Evolutionary conservation across 53 echinoderm and acorn worm genomes (phyloP).

Genomic region (Holothuria leucospilota): DNA sequence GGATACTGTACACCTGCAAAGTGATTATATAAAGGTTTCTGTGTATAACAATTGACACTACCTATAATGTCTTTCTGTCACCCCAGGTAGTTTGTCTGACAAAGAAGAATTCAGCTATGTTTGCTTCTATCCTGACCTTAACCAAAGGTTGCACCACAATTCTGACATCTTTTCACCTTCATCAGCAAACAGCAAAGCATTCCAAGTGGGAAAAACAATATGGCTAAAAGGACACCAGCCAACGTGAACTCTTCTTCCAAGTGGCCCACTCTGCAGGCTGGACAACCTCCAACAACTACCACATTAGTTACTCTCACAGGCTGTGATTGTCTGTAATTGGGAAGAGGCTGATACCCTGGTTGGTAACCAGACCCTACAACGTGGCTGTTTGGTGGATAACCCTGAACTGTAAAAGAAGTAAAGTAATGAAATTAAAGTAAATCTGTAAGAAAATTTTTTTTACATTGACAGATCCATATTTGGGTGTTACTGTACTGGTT

Average conservation of each 20-base stretch:
- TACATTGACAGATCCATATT: too few relatives aligned
- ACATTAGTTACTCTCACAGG: constrained; percentile 59
- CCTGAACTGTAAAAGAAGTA: constrained; percentile 25
- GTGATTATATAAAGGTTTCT: too few relatives aligned
- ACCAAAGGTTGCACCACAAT: constrained; percentile 58
- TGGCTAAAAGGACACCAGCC: constrained; percentile 44
- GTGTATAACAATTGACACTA: too few relatives aligned
- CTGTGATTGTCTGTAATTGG: not conserved
- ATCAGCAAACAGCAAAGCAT: constrained; percentile 54
- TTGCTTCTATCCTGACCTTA: not conserved
- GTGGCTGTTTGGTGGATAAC: constrained; percentile 43
- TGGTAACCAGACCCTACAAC: constrained; percentile 31
- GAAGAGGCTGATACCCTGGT: constrained; percentile 52
- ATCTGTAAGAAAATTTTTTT: too few relatives aligned
- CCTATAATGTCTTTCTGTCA: too few relatives aligned
- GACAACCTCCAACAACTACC: constrained; percentile 64
- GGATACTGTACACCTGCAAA: too few relatives aligned
- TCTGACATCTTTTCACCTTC: constrained; percentile 44
- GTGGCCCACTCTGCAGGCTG: constrained; percentile 63
- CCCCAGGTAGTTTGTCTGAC: too few relatives aligned
- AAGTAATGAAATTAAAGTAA: not conserved
- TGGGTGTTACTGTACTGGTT: too few relatives aligned
- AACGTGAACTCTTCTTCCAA: constrained; percentile 56
- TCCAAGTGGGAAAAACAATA: constrained; percentile 57
- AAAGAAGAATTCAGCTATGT: too few relatives aligned